Conservation (phyloP, 2,113 vertebrate genomes). For the Saccopteryx bilineata region DNA sequence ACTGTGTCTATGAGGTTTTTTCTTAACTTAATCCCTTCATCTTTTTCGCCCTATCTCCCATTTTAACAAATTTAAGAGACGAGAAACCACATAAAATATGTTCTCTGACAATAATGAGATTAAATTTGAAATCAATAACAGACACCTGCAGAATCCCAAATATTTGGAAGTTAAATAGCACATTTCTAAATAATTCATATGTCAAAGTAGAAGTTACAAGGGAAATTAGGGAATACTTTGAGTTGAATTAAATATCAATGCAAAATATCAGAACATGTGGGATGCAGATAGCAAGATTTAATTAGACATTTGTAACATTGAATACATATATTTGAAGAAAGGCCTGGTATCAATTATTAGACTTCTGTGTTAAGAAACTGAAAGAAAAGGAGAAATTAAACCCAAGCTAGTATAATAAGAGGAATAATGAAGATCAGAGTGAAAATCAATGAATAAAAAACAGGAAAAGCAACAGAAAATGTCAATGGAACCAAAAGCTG, state of each 20-base stretch:
- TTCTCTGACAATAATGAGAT: background rate
- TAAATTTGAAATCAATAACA: background rate
- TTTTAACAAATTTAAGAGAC: background rate
- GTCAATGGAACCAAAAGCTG: background rate
- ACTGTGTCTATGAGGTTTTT: no score
- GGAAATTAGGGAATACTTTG: background rate
- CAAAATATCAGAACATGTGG: background rate
- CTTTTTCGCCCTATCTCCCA: no score
- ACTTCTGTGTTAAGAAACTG: background rate
- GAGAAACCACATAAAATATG: background rate
- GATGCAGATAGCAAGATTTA: background rate
- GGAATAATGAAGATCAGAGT: background rate
- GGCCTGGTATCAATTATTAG: background rate
- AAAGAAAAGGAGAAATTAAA: background rate
- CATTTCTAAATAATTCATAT: background rate
- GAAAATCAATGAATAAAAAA: background rate
- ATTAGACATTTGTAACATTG: background rate
- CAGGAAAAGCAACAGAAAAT: background rate
- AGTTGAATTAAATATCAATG: background rate
- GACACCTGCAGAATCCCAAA: background rate
- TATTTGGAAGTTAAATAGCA: background rate
- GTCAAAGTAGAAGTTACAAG: background rate
- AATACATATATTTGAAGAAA: background rate
- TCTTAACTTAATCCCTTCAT: no score
- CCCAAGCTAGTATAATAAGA: background rate